A percentile compares a stretch with the other conserved stretches of the same genome.
Conservation (phyloP, 2,888 invertebrate genomes). For the Drosophila mettleri region DNA sequence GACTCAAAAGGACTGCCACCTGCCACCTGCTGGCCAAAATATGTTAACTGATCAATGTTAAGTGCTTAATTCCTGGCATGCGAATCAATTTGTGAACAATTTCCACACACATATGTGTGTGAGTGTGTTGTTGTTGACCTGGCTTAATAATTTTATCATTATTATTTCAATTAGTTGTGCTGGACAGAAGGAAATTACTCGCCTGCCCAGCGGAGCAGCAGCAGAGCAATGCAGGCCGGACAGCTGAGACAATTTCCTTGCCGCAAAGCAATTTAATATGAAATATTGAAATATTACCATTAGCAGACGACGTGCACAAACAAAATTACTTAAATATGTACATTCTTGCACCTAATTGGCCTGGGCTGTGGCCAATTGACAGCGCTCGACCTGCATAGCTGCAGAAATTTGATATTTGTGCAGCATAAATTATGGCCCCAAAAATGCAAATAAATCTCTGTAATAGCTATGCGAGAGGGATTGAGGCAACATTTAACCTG, state of each 20-base stretch:
- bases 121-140: slow-evolving; percentile 31
- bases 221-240: slow-evolving; percentile 1
- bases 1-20: too few relatives aligned
- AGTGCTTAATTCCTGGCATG: neutral
- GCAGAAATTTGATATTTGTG: slow-evolving; percentile 44
- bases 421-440: slow-evolving; percentile 35
- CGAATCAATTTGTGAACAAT: neutral
- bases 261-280: slow-evolving; percentile 42
- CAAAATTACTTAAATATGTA: slow-evolving; percentile 34
- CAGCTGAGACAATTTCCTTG: slow-evolving; percentile 30
- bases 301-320: slow-evolving; percentile 16
- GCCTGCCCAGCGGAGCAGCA: too few relatives aligned
- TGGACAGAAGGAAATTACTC: slow-evolving; percentile 39
- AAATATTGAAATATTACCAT: slow-evolving; percentile 44
- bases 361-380: slow-evolving; percentile 16
- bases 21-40: too few relatives aligned
- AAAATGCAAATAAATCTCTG: slow-evolving; percentile 62
- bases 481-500: slow-evolving; percentile 36
- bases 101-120: too few relatives aligned
- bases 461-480: slow-evolving; percentile 37
- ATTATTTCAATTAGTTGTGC: slow-evolving; percentile 65
- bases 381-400: slow-evolving; percentile 11
- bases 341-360: slow-evolving; percentile 35
- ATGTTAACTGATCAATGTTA: neutral
- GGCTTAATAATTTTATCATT: slow-evolving; percentile 45